These are phyloP conservation scores for Entosphenus tridentatus DNA, from an alignment of 2,113 vertebrate genomes.

Conservation along the genomic window DNA sequence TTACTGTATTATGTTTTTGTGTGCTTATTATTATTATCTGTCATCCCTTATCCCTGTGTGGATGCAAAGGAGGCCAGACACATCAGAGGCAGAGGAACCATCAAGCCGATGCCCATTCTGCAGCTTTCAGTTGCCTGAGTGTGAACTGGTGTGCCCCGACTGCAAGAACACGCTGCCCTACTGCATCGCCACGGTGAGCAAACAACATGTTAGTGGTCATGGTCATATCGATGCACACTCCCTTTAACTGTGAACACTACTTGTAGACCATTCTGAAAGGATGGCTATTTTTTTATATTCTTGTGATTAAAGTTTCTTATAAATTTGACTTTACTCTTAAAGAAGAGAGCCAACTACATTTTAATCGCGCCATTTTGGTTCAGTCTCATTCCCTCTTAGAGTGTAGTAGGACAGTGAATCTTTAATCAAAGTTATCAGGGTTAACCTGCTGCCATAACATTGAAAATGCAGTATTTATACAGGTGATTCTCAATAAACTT, in stretches of 20 bases:
- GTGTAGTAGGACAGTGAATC: not conserved
- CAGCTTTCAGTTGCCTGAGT: conserved; percentile 48
- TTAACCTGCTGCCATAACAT: not conserved
- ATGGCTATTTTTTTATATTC: not conserved
- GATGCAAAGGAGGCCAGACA: conserved; percentile 40
- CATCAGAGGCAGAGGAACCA: conserved; percentile 49
- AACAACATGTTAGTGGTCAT: not conserved
- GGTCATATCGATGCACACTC: rapidly evolving
- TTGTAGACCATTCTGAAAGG: not conserved
- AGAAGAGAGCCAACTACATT: not conserved
- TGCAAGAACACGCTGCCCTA: conserved; percentile 90
- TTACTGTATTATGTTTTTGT: not conserved
- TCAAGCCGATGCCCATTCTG: conserved; percentile 60
- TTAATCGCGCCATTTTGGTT: not conserved
- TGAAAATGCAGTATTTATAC: not conserved
- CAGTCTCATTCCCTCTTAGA: not conserved
- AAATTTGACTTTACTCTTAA: not conserved
- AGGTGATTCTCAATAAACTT: not conserved
- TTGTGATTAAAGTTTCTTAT: not conserved
- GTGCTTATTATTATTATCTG: not conserved
- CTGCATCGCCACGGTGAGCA: conserved; percentile 64
- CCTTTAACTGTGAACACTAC: not conserved
- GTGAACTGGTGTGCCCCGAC: conserved; percentile 57
- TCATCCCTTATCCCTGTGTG: not conserved
- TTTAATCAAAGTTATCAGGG: not conserved